These are phyloP conservation scores for Oxyura jamaicensis DNA, from an alignment of 2,113 vertebrate species.

Conservation along the genomic window DNA sequence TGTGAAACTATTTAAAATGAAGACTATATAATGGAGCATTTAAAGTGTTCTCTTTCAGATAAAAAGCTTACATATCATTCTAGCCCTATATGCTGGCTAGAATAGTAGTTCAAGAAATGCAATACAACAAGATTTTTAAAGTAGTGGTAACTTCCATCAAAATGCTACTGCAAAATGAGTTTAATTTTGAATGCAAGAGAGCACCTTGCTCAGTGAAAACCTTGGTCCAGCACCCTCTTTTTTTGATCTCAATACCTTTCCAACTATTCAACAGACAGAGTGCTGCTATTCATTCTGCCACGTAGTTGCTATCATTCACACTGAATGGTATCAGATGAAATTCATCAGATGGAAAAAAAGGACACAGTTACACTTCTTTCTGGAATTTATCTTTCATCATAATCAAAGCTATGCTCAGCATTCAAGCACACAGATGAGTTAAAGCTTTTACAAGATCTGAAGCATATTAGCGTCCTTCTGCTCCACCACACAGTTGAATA, in stretches of 20 bases:
- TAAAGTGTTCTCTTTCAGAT: neutral
- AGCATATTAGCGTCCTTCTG: neutral
- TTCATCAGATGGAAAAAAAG: neutral
- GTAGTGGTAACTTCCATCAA: neutral
- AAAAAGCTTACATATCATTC: neutral
- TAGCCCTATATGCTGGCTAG: neutral
- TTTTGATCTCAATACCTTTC: neutral
- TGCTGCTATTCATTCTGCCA: neutral
- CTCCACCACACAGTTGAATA: neutral
- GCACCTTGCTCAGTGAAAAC: neutral
- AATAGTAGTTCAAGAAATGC: neutral
- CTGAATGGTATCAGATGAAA: neutral
- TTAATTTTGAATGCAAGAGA: neutral
- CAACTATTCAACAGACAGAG: neutral
- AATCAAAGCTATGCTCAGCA: neutral
- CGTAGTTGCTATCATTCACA: neutral
- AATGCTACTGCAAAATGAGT: accelerated
- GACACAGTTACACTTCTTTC: neutral
- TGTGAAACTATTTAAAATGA: neutral
- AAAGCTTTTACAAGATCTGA: neutral
- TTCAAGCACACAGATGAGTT: neutral
- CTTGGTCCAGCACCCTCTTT: neutral
- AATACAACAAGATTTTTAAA: neutral
- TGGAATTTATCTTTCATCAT: neutral
- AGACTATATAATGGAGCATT: neutral